Conservation (phyloP, 2,797 vertebrate genomes). For the Yasuhikotakia modesta region DNA sequence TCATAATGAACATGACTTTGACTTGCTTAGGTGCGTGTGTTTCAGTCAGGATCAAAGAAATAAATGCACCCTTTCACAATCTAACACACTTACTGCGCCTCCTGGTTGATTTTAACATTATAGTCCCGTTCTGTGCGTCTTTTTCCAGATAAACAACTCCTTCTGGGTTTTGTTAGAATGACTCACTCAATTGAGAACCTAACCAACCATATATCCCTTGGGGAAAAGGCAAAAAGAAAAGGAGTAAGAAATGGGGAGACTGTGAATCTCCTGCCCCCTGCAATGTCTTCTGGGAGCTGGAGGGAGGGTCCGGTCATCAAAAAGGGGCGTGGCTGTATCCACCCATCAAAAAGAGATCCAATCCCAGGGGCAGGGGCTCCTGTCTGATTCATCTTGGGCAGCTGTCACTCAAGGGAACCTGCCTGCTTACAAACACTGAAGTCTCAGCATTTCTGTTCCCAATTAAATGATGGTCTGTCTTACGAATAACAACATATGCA, state of each 20-base stretch:
- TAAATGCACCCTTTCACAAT: constrained; percentile 3
- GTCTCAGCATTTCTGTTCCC: constrained; percentile 14
- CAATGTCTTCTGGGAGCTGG: constrained; percentile 30
- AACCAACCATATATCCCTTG: constrained; percentile 42
- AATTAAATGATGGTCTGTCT: constrained; percentile 37
- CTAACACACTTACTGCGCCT: neutral
- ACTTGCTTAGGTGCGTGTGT: constrained; percentile 1
- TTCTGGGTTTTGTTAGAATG: constrained; percentile 14
- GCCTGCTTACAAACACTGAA: constrained; percentile 4
- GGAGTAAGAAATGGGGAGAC: constrained; percentile 1
- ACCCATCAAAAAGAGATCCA: constrained; percentile 33
- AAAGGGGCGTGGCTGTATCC: constrained; percentile 29
- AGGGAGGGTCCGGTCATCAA: constrained; percentile 46
- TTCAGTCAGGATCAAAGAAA: constrained; percentile 12
- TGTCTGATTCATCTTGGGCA: constrained; percentile 22
- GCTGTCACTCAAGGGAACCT: constrained; percentile 40
- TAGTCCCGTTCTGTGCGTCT: neutral
- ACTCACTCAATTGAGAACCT: constrained; percentile 42
- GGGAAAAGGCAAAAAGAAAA: constrained; percentile 23
- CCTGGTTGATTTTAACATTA: neutral
- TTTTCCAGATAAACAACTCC: constrained; percentile 6
- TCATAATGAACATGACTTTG: constrained; percentile 12
- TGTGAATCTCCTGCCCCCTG: constrained; percentile 7
- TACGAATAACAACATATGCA: constrained; percentile 22
- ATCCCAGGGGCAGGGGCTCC: constrained; percentile 29